These are phyloP conservation scores for Stegastes partitus DNA, from an alignment of 2,113 vertebrate species.

Conservation along the genomic window DNA sequence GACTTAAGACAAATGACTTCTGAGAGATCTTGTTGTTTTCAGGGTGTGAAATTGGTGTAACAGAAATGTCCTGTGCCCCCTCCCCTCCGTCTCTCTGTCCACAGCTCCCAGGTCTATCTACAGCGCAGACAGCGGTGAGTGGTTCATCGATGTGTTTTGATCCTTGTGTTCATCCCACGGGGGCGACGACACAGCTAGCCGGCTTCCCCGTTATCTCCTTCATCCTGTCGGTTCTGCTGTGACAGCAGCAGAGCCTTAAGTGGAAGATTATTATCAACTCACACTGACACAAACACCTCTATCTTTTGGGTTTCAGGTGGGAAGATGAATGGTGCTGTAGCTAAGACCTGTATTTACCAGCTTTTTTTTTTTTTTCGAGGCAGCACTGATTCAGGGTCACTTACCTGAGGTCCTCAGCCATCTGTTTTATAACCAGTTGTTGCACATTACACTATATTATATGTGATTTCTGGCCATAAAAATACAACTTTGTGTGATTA, in stretches of 20 bases:
- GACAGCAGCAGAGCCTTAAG: slow-evolving; percentile 40
- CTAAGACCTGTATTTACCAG: slow-evolving; percentile 22
- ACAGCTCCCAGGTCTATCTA: slow-evolving; percentile 85
- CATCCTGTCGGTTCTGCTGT: slow-evolving; percentile 30
- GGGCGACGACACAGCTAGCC: not conserved
- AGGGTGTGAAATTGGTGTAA: not conserved
- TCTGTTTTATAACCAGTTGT: slow-evolving; percentile 22
- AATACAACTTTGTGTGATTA: not conserved
- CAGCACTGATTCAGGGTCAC: slow-evolving; percentile 18
- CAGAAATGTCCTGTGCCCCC: not conserved
- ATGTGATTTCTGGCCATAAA: not conserved
- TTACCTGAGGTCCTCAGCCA: slow-evolving; percentile 24
- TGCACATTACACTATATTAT: not conserved
- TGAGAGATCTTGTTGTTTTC: not conserved
- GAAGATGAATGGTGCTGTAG: slow-evolving; percentile 40
- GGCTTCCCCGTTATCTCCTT: slow-evolving; percentile 27
- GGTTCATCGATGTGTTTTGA: slow-evolving; percentile 49
- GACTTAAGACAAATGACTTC: not conserved
- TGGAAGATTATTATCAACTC: slow-evolving; percentile 48
- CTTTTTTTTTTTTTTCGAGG: slow-evolving; percentile 30
- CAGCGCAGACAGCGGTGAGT: slow-evolving; percentile 93
- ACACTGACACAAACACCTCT: not conserved
- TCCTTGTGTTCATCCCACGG: slow-evolving; percentile 51
- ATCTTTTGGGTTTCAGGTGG: slow-evolving; percentile 40
- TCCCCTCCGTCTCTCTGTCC: slow-evolving; percentile 28